Conservation (phyloP, 2,888 invertebrate genomes). For the Conchocele bisecta region DNA sequence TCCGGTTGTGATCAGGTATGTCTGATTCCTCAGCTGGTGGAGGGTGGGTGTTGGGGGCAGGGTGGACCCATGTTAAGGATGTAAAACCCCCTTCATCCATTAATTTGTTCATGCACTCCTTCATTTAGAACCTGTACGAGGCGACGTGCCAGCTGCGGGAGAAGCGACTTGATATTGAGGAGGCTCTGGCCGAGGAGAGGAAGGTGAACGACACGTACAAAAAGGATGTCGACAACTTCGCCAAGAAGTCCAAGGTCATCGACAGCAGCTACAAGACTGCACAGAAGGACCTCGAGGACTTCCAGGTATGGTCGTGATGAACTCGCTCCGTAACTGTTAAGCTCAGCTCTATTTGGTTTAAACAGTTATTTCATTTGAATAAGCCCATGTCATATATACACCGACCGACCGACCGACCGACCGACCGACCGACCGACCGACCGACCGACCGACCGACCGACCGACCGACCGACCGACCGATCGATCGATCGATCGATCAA, state of each 20-base stretch:
- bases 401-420: too few species aligned
- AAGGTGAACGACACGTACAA: conserved; percentile 79
- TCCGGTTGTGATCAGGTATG: too few species aligned
- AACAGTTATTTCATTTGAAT: too few species aligned
- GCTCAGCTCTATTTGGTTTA: neutral
- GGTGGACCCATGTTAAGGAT: too few species aligned
- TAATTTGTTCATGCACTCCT: neutral
- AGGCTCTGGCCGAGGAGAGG: conserved; percentile 80
- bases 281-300: conserved; percentile 81
- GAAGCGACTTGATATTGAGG: conserved; percentile 82
- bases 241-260: conserved; percentile 81
- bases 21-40: too few species aligned
- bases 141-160: conserved; percentile 81
- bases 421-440: too few species aligned
- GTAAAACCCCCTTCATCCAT: too few species aligned
- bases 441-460: too few species aligned
- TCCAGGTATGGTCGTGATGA: conserved; percentile 76
- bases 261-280: conserved; percentile 79
- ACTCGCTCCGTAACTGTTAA: neutral
- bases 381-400: neutral
- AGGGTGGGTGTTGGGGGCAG: too few species aligned
- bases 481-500: too few species aligned
- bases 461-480: too few species aligned
- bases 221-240: conserved; percentile 80
- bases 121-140: conserved; percentile 78